These are phyloP conservation scores for Arothron firmamentum DNA, from an alignment of 2,113 vertebrate species.

Conservation along the genomic window DNA sequence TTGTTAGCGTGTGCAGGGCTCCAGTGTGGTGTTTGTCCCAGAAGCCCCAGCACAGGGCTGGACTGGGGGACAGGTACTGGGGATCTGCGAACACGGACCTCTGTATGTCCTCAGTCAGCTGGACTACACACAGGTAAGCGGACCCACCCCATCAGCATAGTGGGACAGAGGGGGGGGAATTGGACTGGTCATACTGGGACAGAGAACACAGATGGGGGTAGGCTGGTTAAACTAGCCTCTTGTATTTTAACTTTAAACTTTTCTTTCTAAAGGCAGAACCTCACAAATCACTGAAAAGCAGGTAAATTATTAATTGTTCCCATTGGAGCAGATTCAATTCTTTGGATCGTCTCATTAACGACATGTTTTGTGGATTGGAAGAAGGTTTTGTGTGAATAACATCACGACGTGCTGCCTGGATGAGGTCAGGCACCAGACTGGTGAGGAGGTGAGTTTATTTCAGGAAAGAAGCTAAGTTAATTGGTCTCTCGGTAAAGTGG, in stretches of 20 bases:
- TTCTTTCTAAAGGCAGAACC: too few relatives aligned
- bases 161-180: too few relatives aligned
- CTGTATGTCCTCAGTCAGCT: constrained; percentile 57
- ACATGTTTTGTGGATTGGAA: background rate
- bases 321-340: too few relatives aligned
- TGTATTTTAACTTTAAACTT: too few relatives aligned
- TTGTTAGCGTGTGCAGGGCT: constrained; percentile 55
- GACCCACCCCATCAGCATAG: background rate
- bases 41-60: constrained; percentile 52
- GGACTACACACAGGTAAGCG: constrained; percentile 42
- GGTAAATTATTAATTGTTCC: too few relatives aligned
- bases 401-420: background rate
- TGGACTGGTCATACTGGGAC: too few relatives aligned
- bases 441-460: constrained; percentile 13
- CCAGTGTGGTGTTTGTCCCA: constrained; percentile 53
- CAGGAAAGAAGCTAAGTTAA: background rate
- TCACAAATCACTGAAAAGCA: too few relatives aligned
- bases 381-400: background rate
- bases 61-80: constrained; percentile 59
- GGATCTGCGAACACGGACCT: constrained; percentile 41
- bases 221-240: too few relatives aligned
- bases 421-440: background rate
- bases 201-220: too few relatives aligned
- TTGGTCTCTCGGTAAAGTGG: too few relatives aligned
- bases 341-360: too few relatives aligned